These are phyloP conservation scores for Sorex araneus DNA, from an alignment of 2,113 vertebrate species.

Conservation along the genomic window DNA sequence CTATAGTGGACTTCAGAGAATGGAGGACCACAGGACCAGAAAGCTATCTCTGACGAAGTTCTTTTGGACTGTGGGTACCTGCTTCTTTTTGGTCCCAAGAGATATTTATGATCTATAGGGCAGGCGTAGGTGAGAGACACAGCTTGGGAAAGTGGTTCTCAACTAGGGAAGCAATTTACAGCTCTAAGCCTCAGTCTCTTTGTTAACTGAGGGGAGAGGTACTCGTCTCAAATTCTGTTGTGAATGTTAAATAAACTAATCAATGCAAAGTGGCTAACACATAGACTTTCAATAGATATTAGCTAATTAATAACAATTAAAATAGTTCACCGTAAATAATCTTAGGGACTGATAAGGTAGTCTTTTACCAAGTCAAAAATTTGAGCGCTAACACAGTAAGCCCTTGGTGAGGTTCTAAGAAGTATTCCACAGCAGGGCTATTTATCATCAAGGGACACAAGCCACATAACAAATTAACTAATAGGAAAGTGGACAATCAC, in stretches of 20 bases:
- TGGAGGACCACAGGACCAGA: background rate
- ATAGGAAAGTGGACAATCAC: background rate
- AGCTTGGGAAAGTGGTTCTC: background rate
- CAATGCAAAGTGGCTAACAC: background rate
- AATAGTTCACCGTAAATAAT: background rate
- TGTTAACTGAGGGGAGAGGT: conserved; percentile 39
- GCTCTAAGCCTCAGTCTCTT: conserved; percentile 3
- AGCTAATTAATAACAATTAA: background rate
- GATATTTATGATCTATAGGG: background rate
- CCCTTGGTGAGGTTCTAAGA: background rate
- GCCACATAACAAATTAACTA: background rate
- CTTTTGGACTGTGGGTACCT: background rate
- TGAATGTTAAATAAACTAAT: conserved; percentile 4
- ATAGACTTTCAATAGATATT: background rate
- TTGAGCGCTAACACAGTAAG: background rate
- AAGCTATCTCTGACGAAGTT: background rate
- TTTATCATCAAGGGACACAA: background rate
- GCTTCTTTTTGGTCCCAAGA: background rate
- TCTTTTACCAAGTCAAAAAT: background rate
- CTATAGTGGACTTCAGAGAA: background rate
- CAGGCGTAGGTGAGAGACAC: background rate
- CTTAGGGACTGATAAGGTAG: background rate
- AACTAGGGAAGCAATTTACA: background rate
- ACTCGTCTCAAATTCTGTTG: conserved; percentile 5
- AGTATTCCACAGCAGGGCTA: background rate